Evolutionary conservation across 2,888 invertebrate species (phyloP).

Genomic region (Drosophila prolongata): DNA sequence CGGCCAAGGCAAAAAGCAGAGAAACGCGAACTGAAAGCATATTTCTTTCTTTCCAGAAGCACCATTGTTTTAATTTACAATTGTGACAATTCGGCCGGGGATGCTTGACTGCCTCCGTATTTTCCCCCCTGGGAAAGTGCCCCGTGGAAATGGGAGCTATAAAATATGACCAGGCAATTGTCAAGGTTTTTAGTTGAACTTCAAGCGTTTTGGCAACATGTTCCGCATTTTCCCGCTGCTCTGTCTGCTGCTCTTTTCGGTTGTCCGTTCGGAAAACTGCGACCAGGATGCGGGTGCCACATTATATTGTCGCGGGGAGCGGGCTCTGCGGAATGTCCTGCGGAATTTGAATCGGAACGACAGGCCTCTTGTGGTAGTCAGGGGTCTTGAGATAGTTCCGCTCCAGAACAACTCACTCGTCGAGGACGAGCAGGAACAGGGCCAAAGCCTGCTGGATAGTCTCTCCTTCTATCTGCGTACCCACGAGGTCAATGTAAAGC

Average conservation of each 20-base stretch:
- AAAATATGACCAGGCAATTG: constrained; percentile 66
- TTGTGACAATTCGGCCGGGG: constrained; percentile 68
- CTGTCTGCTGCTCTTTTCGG: constrained; percentile 45
- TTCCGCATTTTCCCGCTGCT: constrained; percentile 49
- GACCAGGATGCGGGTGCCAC: constrained; percentile 60
- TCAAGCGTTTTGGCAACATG: constrained; percentile 59
- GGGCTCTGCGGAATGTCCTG: constrained; percentile 85
- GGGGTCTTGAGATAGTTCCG: constrained; percentile 83
- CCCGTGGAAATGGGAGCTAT: constrained; percentile 53
- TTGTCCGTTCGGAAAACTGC: constrained; percentile 55
- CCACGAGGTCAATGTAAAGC: constrained; percentile 90
- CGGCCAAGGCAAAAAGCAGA: constrained; percentile 36
- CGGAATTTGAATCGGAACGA: constrained; percentile 85
- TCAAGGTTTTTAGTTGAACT: constrained; percentile 70
- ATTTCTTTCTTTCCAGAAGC: constrained; percentile 48
- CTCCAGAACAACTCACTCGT: constrained; percentile 64
- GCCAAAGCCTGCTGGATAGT: constrained; percentile 83
- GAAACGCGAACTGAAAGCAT: constrained; percentile 67
- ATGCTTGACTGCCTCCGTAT: constrained; percentile 59
- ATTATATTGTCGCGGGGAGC: constrained; percentile 85
- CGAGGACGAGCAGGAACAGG: constrained; percentile 30
- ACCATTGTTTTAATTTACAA: constrained; percentile 72
- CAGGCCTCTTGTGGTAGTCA: constrained; percentile 80
- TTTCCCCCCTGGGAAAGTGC: constrained; percentile 70
- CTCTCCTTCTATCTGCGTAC: constrained; percentile 89